Base-by-base conservation (phyloP, 2,113 vertebrate species). In the Cyphomyrus plagiostoma region DNA sequence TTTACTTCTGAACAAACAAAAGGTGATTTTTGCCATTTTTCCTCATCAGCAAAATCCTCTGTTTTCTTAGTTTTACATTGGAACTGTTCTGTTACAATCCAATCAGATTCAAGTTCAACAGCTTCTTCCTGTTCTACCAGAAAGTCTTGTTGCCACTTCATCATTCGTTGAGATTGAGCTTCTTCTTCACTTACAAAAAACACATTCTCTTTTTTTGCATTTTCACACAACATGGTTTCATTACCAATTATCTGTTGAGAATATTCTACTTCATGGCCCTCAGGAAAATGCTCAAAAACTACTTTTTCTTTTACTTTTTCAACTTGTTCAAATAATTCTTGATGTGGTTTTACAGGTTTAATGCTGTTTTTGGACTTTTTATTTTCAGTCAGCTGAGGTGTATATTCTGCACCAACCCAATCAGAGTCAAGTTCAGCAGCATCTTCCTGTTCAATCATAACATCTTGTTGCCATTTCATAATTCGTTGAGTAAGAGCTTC, bases 401-500 rank as follows among this genome's bases (percentile, higher is more conserved):
- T 45, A 66, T 86, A 93, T 86, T 91, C 77, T 23, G 46, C 89
- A 74, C 91, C 90, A 30, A 87, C 91, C 94, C 92, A 94, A 21
- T 92, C 90, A 1, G 94, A 83, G n/a, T 92, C 91, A 2, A 89
- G 89, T 19, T 92, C 74, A 70, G 87, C 92, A 52, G 86, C 58
- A 70, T 92, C 92, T 50, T 93, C 90, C 90, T 96, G 95, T 84
- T 95, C 94, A 91, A 94, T 94, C 88, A 93, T 89, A 92, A 96
- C 95, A 77, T 94, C 94, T 74, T 96, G 92, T 82, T 96, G 96
- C 96, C 96, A 96, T 92, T 95, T 95, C 91, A 96, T 95, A 35
- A 96, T 96, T 35, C 95, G 91, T 82, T 96, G 92, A 70, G 93
- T 92, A 46, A 96, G 92, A 26, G 95, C 95, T 86, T 96, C 94